Evolutionary conservation across 2,797 vertebrate genomes (phyloP).

Genomic region (Danionella dracula): DNA sequence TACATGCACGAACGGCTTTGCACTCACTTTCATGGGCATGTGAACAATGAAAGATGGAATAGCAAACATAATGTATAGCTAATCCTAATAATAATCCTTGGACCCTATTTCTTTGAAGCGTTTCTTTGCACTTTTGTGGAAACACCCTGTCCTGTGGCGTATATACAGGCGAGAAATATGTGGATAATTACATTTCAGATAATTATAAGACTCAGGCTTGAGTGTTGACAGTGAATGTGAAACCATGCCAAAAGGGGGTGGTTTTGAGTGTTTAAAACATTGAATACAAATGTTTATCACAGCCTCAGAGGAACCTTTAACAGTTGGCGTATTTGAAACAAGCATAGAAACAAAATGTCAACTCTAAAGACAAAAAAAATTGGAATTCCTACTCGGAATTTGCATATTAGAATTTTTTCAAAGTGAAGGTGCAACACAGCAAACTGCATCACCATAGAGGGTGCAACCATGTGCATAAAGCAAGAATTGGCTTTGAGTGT

Average conservation of each 20-base stretch:
- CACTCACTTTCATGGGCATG: slow-evolving; percentile 30
- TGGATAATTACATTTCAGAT: slow-evolving; percentile 53
- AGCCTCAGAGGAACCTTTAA: too few relatives aligned
- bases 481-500: too few relatives aligned
- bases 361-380: too few relatives aligned
- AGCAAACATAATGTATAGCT: slow-evolving; percentile 20
- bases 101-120: slow-evolving; percentile 9
- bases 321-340: too few relatives aligned
- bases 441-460: too few relatives aligned
- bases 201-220: slow-evolving; percentile 52
- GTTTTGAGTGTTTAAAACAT: neutral
- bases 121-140: neutral
- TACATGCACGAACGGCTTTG: slow-evolving; percentile 6
- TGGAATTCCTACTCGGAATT: too few relatives aligned
- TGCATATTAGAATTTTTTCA: too few relatives aligned
- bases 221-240: slow-evolving; percentile 35
- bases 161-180: slow-evolving; percentile 49
- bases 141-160: slow-evolving; percentile 27
- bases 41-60: slow-evolving; percentile 15
- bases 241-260: neutral
- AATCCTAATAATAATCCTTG: neutral
- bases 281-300: too few relatives aligned
- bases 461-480: too few relatives aligned
- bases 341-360: too few relatives aligned
- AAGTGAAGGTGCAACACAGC: too few relatives aligned